Percentiles rank a stretch among this genome's conserved stretches.
These are phyloP conservation scores for Cryptus armator DNA, from an alignment of 2,888 invertebrate genomes.

Conservation along the genomic window DNA sequence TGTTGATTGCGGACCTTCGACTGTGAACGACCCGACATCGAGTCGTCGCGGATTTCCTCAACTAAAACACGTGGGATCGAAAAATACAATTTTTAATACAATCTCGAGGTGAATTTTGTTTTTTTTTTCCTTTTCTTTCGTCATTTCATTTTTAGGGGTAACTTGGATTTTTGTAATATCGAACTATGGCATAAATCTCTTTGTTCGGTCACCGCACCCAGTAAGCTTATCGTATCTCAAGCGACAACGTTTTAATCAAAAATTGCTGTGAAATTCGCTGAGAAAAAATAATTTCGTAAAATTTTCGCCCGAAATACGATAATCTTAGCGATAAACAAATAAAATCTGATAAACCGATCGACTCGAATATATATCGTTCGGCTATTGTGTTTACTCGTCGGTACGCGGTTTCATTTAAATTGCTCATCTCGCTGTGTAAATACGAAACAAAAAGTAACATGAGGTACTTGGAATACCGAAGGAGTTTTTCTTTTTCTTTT, in stretches of 20 bases:
- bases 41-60: constrained; percentile 27
- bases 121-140: not conserved
- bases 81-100: constrained; percentile 41
- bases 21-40: constrained; percentile 30
- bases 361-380: not conserved
- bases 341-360: not conserved
- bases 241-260: not conserved
- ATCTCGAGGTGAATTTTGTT: constrained; percentile 16
- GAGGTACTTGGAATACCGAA: not conserved
- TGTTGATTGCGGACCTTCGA: constrained; percentile 23
- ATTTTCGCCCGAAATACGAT: not conserved
- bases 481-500: too few relatives aligned
- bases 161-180: constrained; percentile 13
- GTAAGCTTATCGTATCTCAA: not conserved
- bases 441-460: constrained; percentile 6
- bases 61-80: constrained; percentile 22
- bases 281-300: not conserved
- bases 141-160: constrained; percentile 14
- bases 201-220: constrained; percentile 1
- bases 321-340: not conserved
- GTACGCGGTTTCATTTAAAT: not conserved
- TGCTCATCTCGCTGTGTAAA: constrained; percentile 14
- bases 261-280: not conserved
- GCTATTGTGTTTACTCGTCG: not conserved
- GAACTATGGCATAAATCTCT: constrained; percentile 27